Conservation (phyloP, 2,113 vertebrate genomes). For the Petrocephalus zakoni region DNA sequence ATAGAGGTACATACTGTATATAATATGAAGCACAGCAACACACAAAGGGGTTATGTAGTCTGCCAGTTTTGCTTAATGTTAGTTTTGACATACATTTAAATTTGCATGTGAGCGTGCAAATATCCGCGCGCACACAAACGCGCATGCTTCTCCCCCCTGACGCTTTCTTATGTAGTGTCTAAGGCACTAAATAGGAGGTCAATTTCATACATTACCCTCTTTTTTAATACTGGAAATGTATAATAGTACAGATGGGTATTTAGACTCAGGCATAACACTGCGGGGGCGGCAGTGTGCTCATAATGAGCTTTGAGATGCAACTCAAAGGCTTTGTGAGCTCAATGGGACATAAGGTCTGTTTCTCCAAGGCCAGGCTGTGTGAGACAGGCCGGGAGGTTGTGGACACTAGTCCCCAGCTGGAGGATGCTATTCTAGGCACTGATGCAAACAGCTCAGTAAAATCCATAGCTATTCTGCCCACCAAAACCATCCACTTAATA, state of each 20-base stretch:
- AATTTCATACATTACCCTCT: conserved; percentile 22
- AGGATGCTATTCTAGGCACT: background rate
- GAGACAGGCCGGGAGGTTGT: background rate
- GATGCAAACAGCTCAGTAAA: background rate
- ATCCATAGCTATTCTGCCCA: background rate
- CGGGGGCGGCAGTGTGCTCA: background rate
- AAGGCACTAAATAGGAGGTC: conserved; percentile 72
- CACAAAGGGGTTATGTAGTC: conserved; percentile 39
- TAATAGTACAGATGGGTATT: conserved; percentile 17
- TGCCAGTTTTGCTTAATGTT: conserved; percentile 31
- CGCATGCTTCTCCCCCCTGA: conserved; percentile 29
- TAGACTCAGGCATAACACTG: conserved; percentile 2
- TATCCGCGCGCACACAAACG: background rate
- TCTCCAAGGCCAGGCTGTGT: background rate
- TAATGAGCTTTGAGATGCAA: background rate
- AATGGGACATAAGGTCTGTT: background rate
- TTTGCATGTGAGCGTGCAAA: background rate
- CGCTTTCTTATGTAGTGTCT: conserved; percentile 87
- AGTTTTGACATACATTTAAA: conserved; percentile 22
- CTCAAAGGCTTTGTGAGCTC: background rate
- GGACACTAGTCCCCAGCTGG: background rate
- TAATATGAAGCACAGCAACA: conserved; percentile 68
- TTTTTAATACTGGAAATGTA: conserved; percentile 22
- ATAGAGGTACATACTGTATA: conserved; percentile 61
- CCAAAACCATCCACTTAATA: background rate